phyloP scores from a whole-genome alignment of 2,888 invertebrate genomes.

The Toxonevra muliebris region DNA sequence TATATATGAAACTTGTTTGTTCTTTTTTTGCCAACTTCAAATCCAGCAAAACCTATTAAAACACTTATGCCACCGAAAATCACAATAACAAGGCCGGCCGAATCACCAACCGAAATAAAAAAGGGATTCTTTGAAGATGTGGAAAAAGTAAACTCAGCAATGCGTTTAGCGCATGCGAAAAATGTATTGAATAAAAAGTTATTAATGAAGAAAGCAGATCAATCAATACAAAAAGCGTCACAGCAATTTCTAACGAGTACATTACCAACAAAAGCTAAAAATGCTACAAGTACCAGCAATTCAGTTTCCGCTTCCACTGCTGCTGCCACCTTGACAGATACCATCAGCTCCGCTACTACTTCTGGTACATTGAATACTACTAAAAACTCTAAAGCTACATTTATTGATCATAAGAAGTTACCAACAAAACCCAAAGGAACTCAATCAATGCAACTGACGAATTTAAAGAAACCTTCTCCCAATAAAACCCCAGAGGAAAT shows the following conservation, averaged over 20 bases:
- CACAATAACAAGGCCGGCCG: slow-evolving; percentile 39
- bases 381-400: neutral
- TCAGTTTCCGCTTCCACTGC: neutral
- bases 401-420: neutral
- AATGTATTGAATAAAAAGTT: slow-evolving; percentile 40
- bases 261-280: neutral
- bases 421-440: slow-evolving; percentile 13
- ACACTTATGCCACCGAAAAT: slow-evolving; percentile 42
- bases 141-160: slow-evolving; percentile 4
- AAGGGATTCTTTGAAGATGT: slow-evolving; percentile 21
- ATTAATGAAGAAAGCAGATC: slow-evolving; percentile 22
- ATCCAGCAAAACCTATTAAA: slow-evolving; percentile 26
- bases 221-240: slow-evolving; percentile 5
- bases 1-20: no score
- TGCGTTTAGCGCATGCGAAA: slow-evolving; percentile 43
- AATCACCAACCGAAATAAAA: slow-evolving; percentile 13
- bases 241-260: neutral
- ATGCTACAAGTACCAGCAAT: neutral
- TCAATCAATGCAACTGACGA: neutral
- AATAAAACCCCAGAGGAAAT: slow-evolving; percentile 38
- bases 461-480: slow-evolving; percentile 15
- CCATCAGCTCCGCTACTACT: neutral
- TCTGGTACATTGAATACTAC: neutral
- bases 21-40: slow-evolving; percentile 17
- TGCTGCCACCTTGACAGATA: neutral